Base-by-base conservation (phyloP, 2,888 invertebrate species). In the Tortricodes alternella region DNA sequence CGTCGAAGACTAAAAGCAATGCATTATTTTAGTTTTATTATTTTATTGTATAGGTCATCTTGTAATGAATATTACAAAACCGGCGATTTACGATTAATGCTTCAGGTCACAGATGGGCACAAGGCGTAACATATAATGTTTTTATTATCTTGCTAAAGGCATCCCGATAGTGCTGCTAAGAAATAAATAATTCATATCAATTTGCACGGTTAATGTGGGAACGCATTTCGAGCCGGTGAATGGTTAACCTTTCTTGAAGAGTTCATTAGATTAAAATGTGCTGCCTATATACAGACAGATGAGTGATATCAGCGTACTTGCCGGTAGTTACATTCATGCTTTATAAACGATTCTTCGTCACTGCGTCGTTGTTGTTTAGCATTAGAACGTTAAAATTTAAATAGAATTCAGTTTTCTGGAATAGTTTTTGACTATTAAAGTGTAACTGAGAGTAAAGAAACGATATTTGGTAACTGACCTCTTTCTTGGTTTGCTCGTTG, bases 401-500 rank as follows among this genome's bases (percentile, higher is more conserved):
- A 76, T 75, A 75, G 74, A 79, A 80, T 70, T 70, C 68, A 66
- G 62, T 56, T 62, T 62, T 65, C 70, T 70, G 77, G 76, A 79
- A 83, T 80, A 82, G 81, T 57, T 46, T n/a, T 63, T 50, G 70
- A 65, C 81, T 85, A 85, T 82, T 84, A 82, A 83, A 84, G 78
- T 84, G 84, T 83, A 81, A 84, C 83, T 78, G 78, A 78, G 76
- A 76, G 74, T 68, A 73, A 77, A 79, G 78, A 50, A 73, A 74
- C 72, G 65, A 71, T 69, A 70, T 68, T 70, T 67, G 79, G n/a
- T n/a, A n/a, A 86, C 91, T 89, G 80, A 91, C 91, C 91, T 91
- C 91, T 86, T 91, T 91, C 71, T 91, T 91, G 59, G 89, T 90
- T 72, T 91, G 89, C 66, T 90, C 91, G 79, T 87, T 91, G 79